A percentile compares a stretch with the other conserved stretches of the same genome.
Evolutionary conservation across 1,140 invertebrate genomes (phyloP).

Genomic region (Tetramorium parvispinum): DNA sequence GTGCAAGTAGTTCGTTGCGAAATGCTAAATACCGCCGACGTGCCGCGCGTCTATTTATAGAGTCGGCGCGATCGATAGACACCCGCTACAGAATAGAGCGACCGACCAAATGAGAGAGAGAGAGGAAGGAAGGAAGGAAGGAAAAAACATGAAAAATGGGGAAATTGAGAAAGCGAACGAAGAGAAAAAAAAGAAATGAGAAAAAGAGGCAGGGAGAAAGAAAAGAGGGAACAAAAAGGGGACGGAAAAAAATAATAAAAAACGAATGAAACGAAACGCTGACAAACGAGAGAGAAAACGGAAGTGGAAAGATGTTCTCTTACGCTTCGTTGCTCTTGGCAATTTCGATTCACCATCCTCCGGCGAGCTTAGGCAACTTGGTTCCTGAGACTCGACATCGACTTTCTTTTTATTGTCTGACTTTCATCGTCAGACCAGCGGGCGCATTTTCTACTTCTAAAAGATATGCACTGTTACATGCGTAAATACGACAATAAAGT

Average conservation of each 20-base stretch:
- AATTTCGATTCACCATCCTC: slow-evolving; percentile 72
- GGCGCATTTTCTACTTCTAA: neutral
- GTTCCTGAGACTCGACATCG: slow-evolving; percentile 8
- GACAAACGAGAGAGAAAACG: neutral
- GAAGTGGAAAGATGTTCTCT: slow-evolving; percentile 39
- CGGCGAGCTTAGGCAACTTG: slow-evolving; percentile 22
- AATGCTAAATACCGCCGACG: slow-evolving; percentile 78
- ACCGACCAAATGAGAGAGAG: neutral
- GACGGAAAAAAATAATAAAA: neutral
- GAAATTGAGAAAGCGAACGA: neutral
- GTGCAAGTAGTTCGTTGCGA: slow-evolving; percentile 72
- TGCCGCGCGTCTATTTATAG: slow-evolving; percentile 78
- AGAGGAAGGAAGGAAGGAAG: neutral
- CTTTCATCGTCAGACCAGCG: neutral
- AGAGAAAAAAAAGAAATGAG: too few species aligned
- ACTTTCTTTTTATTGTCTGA: neutral
- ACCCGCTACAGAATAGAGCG: slow-evolving; percentile 62
- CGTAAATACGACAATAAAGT: neutral
- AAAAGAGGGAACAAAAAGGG: neutral
- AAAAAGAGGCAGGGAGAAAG: neutral
- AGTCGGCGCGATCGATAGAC: slow-evolving; percentile 74
- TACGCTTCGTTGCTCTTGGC: slow-evolving; percentile 68
- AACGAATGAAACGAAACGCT: neutral
- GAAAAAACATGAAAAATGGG: neutral
- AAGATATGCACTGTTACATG: neutral